Conservation (phyloP, 2,113 vertebrate genomes). For the Phyllopteryx taeniolatus region DNA sequence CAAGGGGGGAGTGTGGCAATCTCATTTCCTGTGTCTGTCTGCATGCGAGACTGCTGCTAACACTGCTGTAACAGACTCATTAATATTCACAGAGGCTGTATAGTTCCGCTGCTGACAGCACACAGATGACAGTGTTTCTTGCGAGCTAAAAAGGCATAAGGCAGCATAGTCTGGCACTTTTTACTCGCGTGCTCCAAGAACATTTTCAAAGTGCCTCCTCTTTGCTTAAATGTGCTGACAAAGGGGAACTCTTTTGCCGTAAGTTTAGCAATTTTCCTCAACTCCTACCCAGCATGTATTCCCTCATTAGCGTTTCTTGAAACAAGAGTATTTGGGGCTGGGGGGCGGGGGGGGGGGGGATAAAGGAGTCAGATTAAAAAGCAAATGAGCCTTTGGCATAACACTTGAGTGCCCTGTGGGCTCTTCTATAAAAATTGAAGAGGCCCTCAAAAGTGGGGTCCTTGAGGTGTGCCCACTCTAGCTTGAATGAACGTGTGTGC, state of each 20-base stretch:
- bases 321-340: constrained; percentile 11
- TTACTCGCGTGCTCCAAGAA: constrained; percentile 24
- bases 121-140: constrained; percentile 15
- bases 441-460: constrained; percentile 45
- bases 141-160: constrained; percentile 21
- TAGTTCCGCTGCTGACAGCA: constrained; percentile 9
- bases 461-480: constrained; percentile 57
- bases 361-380: constrained; percentile 36
- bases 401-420: constrained; percentile 39
- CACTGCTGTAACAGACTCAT: constrained; percentile 40
- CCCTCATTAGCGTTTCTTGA: constrained; percentile 52
- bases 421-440: constrained; percentile 51
- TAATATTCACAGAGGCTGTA: constrained; percentile 49
- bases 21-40: constrained; percentile 67
- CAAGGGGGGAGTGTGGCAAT: constrained; percentile 53
- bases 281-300: constrained; percentile 38
- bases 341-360: background rate
- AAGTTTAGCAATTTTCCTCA: constrained; percentile 49
- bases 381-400: constrained; percentile 46
- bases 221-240: constrained; percentile 49
- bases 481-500: constrained; percentile 58
- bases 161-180: constrained; percentile 21
- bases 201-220: constrained; percentile 29
- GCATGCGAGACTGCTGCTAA: constrained; percentile 52
- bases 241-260: constrained; percentile 29